Percentiles rank a stretch among this genome's conserved stretches.
These are phyloP conservation scores for Drosophila putrida DNA, from an alignment of 2,888 invertebrate genomes.

Conservation along the genomic window DNA sequence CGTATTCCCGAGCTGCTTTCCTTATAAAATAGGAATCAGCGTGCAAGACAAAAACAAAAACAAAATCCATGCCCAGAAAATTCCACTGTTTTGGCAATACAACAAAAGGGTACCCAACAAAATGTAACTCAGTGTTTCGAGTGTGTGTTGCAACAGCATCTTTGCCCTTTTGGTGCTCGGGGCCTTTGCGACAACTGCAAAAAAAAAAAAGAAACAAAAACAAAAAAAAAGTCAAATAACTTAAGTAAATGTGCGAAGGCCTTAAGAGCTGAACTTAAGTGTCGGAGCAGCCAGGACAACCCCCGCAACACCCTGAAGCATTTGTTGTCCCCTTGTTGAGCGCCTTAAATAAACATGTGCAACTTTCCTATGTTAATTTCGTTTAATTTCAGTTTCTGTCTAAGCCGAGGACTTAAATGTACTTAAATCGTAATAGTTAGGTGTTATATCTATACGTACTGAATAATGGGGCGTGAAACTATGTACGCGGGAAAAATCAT, in stretches of 20 bases:
- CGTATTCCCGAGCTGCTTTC: slow-evolving; percentile 50
- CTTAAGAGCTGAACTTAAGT: slow-evolving; percentile 62
- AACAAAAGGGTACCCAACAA: slow-evolving; percentile 42
- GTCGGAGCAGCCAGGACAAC: slow-evolving; percentile 34
- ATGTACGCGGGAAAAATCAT: neutral
- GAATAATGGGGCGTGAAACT: neutral
- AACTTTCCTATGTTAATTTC: slow-evolving; percentile 42
- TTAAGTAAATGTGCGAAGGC: slow-evolving; percentile 73
- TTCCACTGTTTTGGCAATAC: slow-evolving; percentile 63
- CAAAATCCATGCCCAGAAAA: slow-evolving; percentile 45
- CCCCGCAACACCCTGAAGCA: slow-evolving; percentile 7
- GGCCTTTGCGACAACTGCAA: slow-evolving; percentile 54
- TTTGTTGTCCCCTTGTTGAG: slow-evolving; percentile 18
- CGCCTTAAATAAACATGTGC: slow-evolving; percentile 44
- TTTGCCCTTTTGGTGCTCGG: slow-evolving; percentile 69
- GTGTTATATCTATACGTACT: neutral
- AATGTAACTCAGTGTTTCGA: slow-evolving; percentile 36
- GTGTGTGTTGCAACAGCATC: slow-evolving; percentile 45
- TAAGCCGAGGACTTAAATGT: slow-evolving; percentile 7
- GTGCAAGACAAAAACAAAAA: slow-evolving; percentile 51
- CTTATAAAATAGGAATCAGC: slow-evolving; percentile 58
- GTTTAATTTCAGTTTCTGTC: slow-evolving; percentile 26
- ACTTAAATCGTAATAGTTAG: slow-evolving; percentile 8
- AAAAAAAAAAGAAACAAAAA: slow-evolving; percentile 25
- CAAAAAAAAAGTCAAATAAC: slow-evolving; percentile 69